A percentile compares a stretch with the other conserved stretches of the same genome.
Evolutionary conservation across 2,113 vertebrate genomes (phyloP).

Genomic region (Muscicapa adusta): DNA sequence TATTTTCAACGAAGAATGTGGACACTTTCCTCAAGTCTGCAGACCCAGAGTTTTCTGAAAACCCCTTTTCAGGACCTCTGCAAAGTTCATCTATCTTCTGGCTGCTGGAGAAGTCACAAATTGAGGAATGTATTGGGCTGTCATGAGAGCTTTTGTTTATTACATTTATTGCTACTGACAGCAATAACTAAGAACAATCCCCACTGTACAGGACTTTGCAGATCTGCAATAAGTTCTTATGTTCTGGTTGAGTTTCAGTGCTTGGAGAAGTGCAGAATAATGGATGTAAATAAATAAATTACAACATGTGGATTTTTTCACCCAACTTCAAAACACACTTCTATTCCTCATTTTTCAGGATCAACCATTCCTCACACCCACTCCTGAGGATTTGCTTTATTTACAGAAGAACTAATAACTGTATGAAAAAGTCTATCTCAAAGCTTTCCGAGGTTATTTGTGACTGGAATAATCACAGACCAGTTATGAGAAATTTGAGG

Average conservation of each 20-base stretch:
- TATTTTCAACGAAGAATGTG: neutral
- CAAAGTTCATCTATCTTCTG: slow-evolving; percentile 4
- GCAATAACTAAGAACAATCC: slow-evolving; percentile 39
- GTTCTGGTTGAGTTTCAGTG: neutral
- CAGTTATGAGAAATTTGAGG: slow-evolving; percentile 4
- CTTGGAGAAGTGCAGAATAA: slow-evolving; percentile 33
- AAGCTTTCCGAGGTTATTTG: slow-evolving; percentile 7
- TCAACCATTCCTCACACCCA: slow-evolving; percentile 8
- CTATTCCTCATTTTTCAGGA: slow-evolving; percentile 7
- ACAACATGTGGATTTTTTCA: neutral
- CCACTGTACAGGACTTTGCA: neutral
- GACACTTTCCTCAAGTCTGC: neutral
- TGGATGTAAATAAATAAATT: slow-evolving; percentile 46
- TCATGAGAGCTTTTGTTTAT: slow-evolving; percentile 15
- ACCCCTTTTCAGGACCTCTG: neutral
- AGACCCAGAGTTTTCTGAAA: neutral
- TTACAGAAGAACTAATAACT: slow-evolving; percentile 28
- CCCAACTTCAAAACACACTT: neutral
- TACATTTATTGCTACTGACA: slow-evolving; percentile 50
- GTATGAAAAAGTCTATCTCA: slow-evolving; percentile 7
- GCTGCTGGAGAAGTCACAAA: neutral
- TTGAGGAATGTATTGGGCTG: neutral
- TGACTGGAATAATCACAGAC: slow-evolving; percentile 12
- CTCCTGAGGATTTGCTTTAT: slow-evolving; percentile 14
- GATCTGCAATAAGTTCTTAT: slow-evolving; percentile 38